Evolutionary conservation across 2,888 invertebrate species (phyloP), one percentile per base, ranked within the genome.

Genomic region (Amiota mariae): DNA sequence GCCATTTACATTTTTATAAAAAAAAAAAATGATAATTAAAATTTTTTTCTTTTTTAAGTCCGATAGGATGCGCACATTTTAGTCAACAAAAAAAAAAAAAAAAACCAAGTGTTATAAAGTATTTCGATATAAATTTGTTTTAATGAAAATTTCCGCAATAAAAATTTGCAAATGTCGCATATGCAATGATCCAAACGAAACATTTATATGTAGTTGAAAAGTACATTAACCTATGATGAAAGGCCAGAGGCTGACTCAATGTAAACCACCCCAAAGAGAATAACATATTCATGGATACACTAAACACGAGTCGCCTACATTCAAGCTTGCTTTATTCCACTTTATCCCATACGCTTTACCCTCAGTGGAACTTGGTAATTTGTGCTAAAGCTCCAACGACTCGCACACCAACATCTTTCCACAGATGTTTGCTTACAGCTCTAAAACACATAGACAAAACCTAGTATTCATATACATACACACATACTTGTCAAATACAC

Each of bases 71-170:
- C 36, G 36, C 36, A 2, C 2, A 36, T 36, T 36, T 2, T 6
- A 36, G 2, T 36, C 36, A 36, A 36, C 36, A 2, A 24, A n/a
- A n/a, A n/a, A n/a, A n/a, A n/a, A n/a, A 24, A 3, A 24, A 24
- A 24, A 24, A 36, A 36, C 3, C 6, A 36, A 36, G 36, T 36
- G 36, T 6, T 36, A 36, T 6, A 6, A 36, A 36, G 36, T 6
- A 36, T 36, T 36, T 36, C 36, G 36, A 36, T 36, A 6, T 36
- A 36, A 83, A 83, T 82, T 83, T 76, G 51, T 79, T 84, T 83
- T 82, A 83, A 84, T 83, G 84, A 85, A 83, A 83, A 85, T 83
- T 82, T 83, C 83, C 83, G 82, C 83, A 85, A 84, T 82, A 78
- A 66, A 75, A 76, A 74, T 80, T 70, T 46, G 36, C 18, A 59